Percentiles rank a stretch among this genome's conserved stretches.
These are phyloP conservation scores for Elachura formosa DNA, from an alignment of 2,113 vertebrate genomes.

Conservation along the genomic window DNA sequence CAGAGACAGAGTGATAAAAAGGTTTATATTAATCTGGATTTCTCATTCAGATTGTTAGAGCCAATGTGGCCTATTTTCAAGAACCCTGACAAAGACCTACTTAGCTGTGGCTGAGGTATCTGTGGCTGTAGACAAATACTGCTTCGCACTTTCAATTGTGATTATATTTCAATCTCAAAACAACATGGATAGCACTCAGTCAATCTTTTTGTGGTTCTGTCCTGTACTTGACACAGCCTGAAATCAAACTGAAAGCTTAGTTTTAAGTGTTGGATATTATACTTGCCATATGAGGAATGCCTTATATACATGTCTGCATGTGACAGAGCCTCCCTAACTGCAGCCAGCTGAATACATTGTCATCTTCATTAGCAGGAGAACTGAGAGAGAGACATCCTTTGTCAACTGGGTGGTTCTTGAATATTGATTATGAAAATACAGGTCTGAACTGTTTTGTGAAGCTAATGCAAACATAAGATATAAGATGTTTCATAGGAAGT, in stretches of 20 bases:
- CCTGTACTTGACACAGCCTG: background rate
- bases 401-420: background rate
- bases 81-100: background rate
- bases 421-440: background rate
- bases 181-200: background rate
- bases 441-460: background rate
- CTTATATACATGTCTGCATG: background rate
- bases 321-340: background rate
- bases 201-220: background rate
- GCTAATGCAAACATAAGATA: background rate
- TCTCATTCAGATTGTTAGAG: conserved; percentile 9
- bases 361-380: background rate
- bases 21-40: conserved; percentile 35
- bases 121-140: background rate
- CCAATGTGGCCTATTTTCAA: conserved; percentile 8
- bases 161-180: background rate
- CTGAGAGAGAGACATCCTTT: background rate
- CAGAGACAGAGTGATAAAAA: background rate
- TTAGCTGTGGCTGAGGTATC: background rate
- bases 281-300: background rate
- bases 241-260: background rate
- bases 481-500: background rate
- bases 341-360: background rate
- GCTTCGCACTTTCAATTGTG: background rate
- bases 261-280: background rate